These are phyloP conservation scores for Cantharis flavilabris DNA, from an alignment of 2,888 invertebrate species.

Conservation along the genomic window DNA sequence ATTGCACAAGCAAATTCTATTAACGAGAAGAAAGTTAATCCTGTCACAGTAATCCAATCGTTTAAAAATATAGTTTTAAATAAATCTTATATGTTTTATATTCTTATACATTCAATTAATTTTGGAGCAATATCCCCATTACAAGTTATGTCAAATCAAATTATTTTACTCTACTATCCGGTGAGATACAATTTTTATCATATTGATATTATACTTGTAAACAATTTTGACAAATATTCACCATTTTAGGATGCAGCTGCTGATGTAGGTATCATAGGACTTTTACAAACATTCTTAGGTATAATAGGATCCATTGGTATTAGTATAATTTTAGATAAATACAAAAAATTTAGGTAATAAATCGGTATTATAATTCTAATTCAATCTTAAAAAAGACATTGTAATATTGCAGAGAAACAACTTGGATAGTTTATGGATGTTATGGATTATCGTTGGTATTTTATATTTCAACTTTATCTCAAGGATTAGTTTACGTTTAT, in stretches of 20 bases:
- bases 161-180: not conserved
- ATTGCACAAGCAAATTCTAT: not conserved
- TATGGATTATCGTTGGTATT: not conserved
- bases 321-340: not conserved
- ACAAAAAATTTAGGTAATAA: not conserved
- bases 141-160: not conserved
- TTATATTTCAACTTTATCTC: not conserved
- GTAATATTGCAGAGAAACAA: not conserved
- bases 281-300: not conserved
- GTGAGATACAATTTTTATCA: not conserved
- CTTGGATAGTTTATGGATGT: not conserved
- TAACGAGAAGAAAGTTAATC: not conserved
- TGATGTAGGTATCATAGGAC: not conserved
- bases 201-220: too few relatives aligned
- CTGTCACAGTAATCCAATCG: not conserved
- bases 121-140: not conserved
- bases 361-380: not conserved
- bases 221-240: not conserved
- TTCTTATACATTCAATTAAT: not conserved
- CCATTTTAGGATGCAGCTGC: not conserved
- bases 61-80: not conserved
- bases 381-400: not conserved
- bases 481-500: not conserved
- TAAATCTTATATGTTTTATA: not conserved
- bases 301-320: not conserved